Evolutionary conservation across 2,797 vertebrate species (phyloP).

Genomic region (Neosilurus hyrtlii): DNA sequence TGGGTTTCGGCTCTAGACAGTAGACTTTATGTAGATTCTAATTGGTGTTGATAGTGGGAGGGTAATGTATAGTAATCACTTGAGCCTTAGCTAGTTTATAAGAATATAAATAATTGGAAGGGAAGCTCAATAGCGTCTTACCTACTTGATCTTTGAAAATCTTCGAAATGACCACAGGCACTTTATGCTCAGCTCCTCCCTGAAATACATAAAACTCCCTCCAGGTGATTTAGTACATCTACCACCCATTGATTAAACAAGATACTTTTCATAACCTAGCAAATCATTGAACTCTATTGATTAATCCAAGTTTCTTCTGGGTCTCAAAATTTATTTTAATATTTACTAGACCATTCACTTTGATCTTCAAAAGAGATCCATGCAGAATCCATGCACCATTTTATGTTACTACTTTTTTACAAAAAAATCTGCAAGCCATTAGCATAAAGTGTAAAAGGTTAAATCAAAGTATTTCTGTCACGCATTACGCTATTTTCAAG

Average conservation of each 20-base stretch:
- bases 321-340: conserved; percentile 39
- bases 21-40: conserved; percentile 27
- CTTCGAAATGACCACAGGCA: conserved; percentile 94
- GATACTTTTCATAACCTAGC: conserved; percentile 17
- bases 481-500: not conserved
- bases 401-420: not conserved
- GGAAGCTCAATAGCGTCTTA: conserved; percentile 68
- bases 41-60: conserved; percentile 35
- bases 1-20: not conserved
- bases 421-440: not conserved
- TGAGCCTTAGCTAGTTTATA: conserved; percentile 24
- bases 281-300: conserved; percentile 30
- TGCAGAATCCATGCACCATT: not conserved
- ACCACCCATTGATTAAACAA: conserved; percentile 9
- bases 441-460: not conserved
- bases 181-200: conserved; percentile 91
- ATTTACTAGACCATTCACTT: conserved; percentile 27
- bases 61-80: conserved; percentile 18
- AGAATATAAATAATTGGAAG: conserved; percentile 16
- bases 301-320: conserved; percentile 40
- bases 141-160: conserved; percentile 95
- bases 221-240: conserved; percentile 22
- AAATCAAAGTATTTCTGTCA: not conserved
- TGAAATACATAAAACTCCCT: conserved; percentile 68
- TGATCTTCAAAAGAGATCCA: conserved; percentile 36